phyloP scores from a whole-genome alignment of 1,140 invertebrate genomes.

The Drosophila malerkotliana region DNA sequence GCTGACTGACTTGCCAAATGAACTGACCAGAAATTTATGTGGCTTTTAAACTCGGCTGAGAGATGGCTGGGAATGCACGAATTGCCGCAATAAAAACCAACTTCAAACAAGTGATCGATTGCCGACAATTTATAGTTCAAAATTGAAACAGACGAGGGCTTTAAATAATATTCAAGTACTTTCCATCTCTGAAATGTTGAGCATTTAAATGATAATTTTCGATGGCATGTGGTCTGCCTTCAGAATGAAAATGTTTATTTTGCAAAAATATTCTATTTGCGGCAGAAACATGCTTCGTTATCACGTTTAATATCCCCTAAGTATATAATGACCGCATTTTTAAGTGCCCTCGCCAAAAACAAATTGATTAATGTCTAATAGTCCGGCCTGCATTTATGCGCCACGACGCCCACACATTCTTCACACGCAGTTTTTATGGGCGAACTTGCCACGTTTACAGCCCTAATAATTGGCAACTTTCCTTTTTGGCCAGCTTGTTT shows the following conservation, averaged over 20 bases:
- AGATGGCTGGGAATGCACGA: not conserved
- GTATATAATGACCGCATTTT: not conserved
- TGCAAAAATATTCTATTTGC: too few species aligned
- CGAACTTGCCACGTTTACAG: constrained; percentile 45
- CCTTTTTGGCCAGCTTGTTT: constrained; percentile 23
- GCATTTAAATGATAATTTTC: too few species aligned
- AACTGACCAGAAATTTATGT: constrained; percentile 26
- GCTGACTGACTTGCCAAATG: constrained; percentile 20
- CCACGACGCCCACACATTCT: not conserved
- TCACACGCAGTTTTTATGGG: constrained; percentile 36
- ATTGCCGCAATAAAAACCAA: constrained; percentile 12
- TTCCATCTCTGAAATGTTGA: not conserved
- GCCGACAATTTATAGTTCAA: not conserved
- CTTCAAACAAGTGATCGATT: not conserved
- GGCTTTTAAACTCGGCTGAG: not conserved
- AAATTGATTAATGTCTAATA: constrained; percentile 20
- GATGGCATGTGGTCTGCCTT: too few species aligned
- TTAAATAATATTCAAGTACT: not conserved
- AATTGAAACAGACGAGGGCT: not conserved
- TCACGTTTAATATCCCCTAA: not conserved
- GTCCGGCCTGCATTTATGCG: not conserved
- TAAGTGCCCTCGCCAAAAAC: not conserved
- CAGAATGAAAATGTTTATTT: too few species aligned
- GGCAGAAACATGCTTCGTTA: too few species aligned
- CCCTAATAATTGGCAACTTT: constrained; percentile 59